Conservation (phyloP, 2,888 invertebrate species). For the Oxytorus armatus region DNA sequence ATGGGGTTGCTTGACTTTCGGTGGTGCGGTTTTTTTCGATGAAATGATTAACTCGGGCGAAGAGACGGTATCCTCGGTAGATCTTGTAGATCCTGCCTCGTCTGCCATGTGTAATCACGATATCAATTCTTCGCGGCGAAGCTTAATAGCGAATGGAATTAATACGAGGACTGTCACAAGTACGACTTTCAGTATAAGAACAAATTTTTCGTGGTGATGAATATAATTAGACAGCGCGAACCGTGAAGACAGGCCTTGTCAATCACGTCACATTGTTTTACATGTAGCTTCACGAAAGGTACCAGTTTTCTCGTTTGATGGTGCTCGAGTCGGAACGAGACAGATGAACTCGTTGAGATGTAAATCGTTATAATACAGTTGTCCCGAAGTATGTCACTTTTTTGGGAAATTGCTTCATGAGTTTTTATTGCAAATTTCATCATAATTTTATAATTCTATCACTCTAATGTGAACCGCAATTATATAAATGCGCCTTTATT, state of each 20-base stretch:
- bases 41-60: constrained; percentile 65
- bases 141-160: not conserved
- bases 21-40: constrained; percentile 34
- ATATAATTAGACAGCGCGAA: constrained; percentile 72
- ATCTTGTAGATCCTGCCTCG: constrained; percentile 25
- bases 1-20: constrained; percentile 82
- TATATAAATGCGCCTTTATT: no score
- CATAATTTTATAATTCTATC: no score
- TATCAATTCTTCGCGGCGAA: not conserved
- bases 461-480: no score
- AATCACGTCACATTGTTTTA: not conserved
- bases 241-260: constrained; percentile 75
- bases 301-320: not conserved
- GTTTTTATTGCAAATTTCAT: no score
- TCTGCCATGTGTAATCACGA: constrained; percentile 53
- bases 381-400: no score
- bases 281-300: no score
- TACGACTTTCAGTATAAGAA: no score
- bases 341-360: not conserved
- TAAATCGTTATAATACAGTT: not conserved
- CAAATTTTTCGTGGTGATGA: not conserved
- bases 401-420: not conserved
- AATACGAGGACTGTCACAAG: no score
- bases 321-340: not conserved
- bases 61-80: constrained; percentile 42